These are phyloP conservation scores for Dipodomys spectabilis DNA, from an alignment of 2,113 vertebrate species.

Conservation along the genomic window DNA sequence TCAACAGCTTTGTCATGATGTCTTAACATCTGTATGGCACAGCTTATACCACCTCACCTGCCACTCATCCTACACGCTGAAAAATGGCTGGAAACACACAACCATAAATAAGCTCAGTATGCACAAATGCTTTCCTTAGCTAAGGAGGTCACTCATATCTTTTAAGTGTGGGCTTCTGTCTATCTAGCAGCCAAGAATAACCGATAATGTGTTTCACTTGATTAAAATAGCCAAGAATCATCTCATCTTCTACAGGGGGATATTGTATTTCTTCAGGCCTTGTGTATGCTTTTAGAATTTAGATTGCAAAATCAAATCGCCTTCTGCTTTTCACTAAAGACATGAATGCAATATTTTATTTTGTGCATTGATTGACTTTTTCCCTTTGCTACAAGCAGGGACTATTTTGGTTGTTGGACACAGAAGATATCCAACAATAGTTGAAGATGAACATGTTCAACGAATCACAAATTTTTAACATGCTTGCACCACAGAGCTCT, in stretches of 20 bases:
- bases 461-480: not conserved
- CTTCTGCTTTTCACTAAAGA: constrained; percentile 11
- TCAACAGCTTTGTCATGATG: too few relatives aligned
- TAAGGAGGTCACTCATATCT: not conserved
- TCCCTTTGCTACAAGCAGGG: not conserved
- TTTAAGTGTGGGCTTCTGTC: not conserved
- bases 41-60: not conserved
- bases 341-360: not conserved
- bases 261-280: not conserved
- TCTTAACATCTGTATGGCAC: not conserved
- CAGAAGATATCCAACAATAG: not conserved
- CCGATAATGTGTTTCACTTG: not conserved
- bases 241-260: not conserved
- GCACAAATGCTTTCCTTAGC: not conserved
- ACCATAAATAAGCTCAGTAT: not conserved
- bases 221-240: not conserved
- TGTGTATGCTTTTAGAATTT: not conserved
- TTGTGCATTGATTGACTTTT: not conserved
- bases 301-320: not conserved
- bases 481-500: not conserved
- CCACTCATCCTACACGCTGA: not conserved
- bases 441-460: not conserved
- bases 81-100: not conserved
- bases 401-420: not conserved
- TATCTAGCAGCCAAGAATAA: not conserved